Conservation (phyloP, 2,888 invertebrate genomes). For the Pycnomerus fuliginosus region DNA sequence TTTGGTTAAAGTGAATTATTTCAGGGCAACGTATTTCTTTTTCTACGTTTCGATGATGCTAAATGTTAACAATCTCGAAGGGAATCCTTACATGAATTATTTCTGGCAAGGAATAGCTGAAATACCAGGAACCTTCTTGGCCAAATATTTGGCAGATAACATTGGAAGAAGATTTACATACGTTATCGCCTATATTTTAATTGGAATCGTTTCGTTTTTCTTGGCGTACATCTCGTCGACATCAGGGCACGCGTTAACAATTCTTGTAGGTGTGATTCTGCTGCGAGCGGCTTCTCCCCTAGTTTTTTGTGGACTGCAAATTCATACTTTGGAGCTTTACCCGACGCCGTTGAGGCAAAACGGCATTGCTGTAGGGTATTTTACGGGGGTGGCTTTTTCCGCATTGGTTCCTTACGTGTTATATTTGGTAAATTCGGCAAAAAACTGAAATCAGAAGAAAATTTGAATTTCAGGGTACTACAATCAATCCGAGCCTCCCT, state of each 20-base stretch:
- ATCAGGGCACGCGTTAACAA: constrained; percentile 5
- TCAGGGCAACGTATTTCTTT: constrained; percentile 47
- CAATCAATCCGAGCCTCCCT: constrained; percentile 49
- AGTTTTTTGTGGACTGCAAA: constrained; percentile 59
- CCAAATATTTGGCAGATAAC: constrained; percentile 56
- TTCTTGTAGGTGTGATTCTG: constrained; percentile 48
- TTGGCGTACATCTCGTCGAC: constrained; percentile 48
- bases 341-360: constrained; percentile 67
- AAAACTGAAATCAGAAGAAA: constrained; percentile 1
- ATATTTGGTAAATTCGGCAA: constrained; percentile 53
- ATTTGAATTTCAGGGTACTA: constrained; percentile 45
- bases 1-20: constrained; percentile 1
- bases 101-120: constrained; percentile 64
- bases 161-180: constrained; percentile 58
- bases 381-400: constrained; percentile 58
- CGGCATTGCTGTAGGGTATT: constrained; percentile 63
- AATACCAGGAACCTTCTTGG: constrained; percentile 62
- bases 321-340: constrained; percentile 66
- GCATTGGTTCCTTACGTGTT: constrained; percentile 62
- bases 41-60: constrained; percentile 56
- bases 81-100: constrained; percentile 66
- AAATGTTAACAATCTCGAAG: constrained; percentile 58
- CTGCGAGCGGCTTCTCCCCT: constrained; percentile 58
- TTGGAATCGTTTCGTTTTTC: constrained; percentile 25
- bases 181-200: constrained; percentile 51